Percentiles rank a stretch among this genome's conserved stretches.
phyloP scores from a whole-genome alignment of 2,113 vertebrate genomes.

The Aptenodytes patagonicus region DNA sequence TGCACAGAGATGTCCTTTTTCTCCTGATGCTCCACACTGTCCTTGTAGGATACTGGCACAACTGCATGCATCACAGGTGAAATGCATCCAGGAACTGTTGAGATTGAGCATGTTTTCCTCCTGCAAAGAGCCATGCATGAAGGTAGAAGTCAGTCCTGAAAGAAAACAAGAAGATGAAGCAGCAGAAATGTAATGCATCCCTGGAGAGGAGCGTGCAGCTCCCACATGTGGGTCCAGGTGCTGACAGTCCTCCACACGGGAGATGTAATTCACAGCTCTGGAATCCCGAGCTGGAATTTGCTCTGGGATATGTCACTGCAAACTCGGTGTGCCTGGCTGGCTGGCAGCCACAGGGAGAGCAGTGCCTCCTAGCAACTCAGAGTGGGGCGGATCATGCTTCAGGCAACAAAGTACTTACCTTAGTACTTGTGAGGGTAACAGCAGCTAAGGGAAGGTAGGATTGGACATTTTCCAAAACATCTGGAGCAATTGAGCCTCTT shows the following conservation, averaged over 20 bases:
- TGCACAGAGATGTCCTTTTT: neutral
- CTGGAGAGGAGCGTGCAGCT: neutral
- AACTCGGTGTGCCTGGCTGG: rapidly evolving
- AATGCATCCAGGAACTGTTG: neutral
- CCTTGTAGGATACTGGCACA: neutral
- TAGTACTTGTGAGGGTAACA: rapidly evolving
- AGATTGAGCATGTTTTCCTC: neutral
- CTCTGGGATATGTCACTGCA: neutral
- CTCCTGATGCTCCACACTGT: neutral
- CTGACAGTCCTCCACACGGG: neutral
- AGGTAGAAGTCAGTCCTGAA: neutral
- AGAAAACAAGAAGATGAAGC: neutral
- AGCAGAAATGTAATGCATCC: neutral
- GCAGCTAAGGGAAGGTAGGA: neutral
- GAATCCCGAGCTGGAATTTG: neutral
- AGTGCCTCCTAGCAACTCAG: neutral
- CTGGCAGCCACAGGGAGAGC: neutral
- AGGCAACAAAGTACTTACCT: neutral
- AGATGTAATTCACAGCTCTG: neutral
- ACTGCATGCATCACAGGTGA: neutral
- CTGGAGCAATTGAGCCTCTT: neutral
- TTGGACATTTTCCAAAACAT: neutral
- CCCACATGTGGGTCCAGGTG: neutral
- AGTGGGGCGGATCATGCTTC: rapidly evolving
- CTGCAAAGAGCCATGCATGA: rapidly evolving